Percentiles rank a stretch among this genome's conserved stretches.
These are phyloP conservation scores for Orthonyx spaldingii DNA, from an alignment of 2,113 vertebrate species.

Conservation along the genomic window DNA sequence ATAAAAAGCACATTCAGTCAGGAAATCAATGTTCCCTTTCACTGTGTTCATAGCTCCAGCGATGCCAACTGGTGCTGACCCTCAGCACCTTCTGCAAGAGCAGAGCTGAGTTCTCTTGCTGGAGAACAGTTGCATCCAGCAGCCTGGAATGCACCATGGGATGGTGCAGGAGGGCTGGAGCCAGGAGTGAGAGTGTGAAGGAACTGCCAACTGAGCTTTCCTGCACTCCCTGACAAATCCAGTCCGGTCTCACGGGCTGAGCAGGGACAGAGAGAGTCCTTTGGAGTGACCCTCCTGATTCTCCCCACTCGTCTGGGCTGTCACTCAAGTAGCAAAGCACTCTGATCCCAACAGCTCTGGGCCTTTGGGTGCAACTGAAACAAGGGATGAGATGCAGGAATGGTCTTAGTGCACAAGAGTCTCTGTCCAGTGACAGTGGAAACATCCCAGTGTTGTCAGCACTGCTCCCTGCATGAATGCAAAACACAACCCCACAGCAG, in stretches of 20 bases:
- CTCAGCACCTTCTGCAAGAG: neutral
- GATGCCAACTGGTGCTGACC: neutral
- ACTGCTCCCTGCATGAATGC: neutral
- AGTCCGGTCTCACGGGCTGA: neutral
- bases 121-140: neutral
- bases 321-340: fast-evolving
- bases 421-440: neutral
- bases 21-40: neutral
- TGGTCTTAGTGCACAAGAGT: fast-evolving
- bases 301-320: neutral
- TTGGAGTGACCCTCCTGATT: neutral
- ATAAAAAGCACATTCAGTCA: neutral
- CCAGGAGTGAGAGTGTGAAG: neutral
- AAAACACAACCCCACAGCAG: neutral
- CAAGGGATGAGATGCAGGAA: neutral
- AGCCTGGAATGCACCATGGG: neutral
- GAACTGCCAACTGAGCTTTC: neutral
- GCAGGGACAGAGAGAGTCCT: neutral
- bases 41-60: fast-evolving
- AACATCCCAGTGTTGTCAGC: neutral
- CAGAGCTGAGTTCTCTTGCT: fast-evolving
- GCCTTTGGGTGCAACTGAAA: neutral
- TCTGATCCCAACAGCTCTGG: neutral
- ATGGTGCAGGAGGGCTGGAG: neutral
- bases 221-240: neutral